phyloP scores from a whole-genome alignment of 2,113 vertebrate species.

The Gallinago paraguaiae region DNA sequence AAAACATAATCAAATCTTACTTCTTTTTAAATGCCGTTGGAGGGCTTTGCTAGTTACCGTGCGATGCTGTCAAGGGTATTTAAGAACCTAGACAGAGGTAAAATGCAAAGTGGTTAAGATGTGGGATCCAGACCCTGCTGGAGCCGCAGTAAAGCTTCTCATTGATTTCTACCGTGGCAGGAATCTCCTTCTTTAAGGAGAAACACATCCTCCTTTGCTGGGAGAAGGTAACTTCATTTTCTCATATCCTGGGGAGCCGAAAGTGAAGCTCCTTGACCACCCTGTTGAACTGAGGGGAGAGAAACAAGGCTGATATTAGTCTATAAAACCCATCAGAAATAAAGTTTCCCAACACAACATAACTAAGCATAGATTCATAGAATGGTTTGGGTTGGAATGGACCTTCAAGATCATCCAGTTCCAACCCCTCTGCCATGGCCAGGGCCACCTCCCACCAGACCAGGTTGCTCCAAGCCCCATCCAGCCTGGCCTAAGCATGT shows the following conservation, averaged over 20 bases:
- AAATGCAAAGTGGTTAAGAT: not conserved
- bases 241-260: rapidly evolving
- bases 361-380: not conserved
- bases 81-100: not conserved
- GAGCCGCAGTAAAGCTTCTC: not conserved
- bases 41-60: not conserved
- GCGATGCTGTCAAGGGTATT: not conserved
- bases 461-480: too few relatives aligned
- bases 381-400: too few relatives aligned
- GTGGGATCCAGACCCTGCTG: not conserved
- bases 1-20: constrained; percentile 43
- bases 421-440: too few relatives aligned
- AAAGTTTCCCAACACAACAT: not conserved
- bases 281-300: not conserved
- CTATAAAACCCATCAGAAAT: not conserved
- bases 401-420: too few relatives aligned
- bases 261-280: not conserved
- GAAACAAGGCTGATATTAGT: not conserved
- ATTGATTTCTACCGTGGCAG: not conserved
- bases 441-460: too few relatives aligned
- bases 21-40: constrained; percentile 16
- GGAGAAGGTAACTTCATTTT: not conserved
- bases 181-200: too few relatives aligned
- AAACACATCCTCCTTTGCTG: not conserved
- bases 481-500: not conserved